phyloP scores from a whole-genome alignment of 2,113 vertebrate genomes.

The Bagarius yarrelli region DNA sequence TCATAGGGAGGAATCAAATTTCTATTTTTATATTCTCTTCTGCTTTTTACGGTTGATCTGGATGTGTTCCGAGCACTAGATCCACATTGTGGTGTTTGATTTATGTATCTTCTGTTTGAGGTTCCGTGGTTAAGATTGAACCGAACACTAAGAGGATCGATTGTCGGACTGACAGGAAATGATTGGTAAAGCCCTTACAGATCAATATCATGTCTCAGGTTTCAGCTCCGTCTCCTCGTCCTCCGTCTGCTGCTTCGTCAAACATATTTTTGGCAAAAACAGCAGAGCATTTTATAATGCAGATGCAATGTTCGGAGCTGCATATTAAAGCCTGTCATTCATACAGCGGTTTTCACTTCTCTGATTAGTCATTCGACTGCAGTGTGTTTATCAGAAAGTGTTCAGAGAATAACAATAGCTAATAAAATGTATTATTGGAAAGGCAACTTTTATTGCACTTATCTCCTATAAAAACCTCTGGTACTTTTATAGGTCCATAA shows the following conservation, averaged over 20 bases:
- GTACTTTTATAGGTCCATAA: slow-evolving; percentile 65
- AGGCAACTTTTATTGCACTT: slow-evolving; percentile 66
- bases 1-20: background rate
- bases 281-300: slow-evolving; percentile 20
- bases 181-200: slow-evolving; percentile 41
- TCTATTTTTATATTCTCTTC: slow-evolving; percentile 6
- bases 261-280: slow-evolving; percentile 29
- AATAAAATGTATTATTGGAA: slow-evolving; percentile 71
- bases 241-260: slow-evolving; percentile 5
- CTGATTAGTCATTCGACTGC: slow-evolving; percentile 71
- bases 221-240: slow-evolving; percentile 23
- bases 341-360: slow-evolving; percentile 59
- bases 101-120: slow-evolving; percentile 42
- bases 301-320: slow-evolving; percentile 16
- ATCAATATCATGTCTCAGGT: slow-evolving; percentile 41
- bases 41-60: slow-evolving; percentile 5
- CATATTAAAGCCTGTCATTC: slow-evolving; percentile 52
- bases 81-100: slow-evolving; percentile 29
- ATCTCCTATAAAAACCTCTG: slow-evolving; percentile 73
- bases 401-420: slow-evolving; percentile 53
- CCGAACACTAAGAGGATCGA: slow-evolving; percentile 39
- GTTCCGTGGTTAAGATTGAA: slow-evolving; percentile 44
- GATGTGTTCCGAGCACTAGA: slow-evolving; percentile 13
- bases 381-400: slow-evolving; percentile 60
- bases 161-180: slow-evolving; percentile 47